These are phyloP conservation scores for Oreochromis mossambicus DNA, from an alignment of 2,797 vertebrate genomes.

Conservation along the genomic window DNA sequence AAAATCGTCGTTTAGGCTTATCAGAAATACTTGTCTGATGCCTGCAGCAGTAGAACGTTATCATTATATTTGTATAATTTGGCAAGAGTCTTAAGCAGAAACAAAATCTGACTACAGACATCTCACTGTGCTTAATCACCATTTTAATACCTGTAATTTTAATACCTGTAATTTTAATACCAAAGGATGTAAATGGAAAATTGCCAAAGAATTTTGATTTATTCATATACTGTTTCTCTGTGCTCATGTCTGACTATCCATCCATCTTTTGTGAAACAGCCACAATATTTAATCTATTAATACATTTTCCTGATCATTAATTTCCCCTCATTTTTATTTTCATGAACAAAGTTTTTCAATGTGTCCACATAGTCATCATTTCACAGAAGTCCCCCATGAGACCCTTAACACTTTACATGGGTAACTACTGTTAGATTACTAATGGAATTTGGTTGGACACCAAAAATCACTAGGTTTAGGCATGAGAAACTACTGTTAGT, in stretches of 20 bases:
- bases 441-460: background rate
- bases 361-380: background rate
- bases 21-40: background rate
- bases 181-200: background rate
- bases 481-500: accelerated
- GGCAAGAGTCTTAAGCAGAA: background rate
- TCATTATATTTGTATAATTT: background rate
- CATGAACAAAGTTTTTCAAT: background rate
- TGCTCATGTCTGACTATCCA: background rate
- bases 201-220: background rate
- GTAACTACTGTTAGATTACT: background rate
- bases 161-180: background rate
- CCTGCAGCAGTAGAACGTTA: background rate
- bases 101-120: background rate
- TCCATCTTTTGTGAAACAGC: background rate
- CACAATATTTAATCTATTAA: background rate
- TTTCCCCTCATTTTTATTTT: background rate
- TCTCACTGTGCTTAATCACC: background rate
- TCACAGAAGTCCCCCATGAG: accelerated
- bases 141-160: background rate
- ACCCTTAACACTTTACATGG: background rate
- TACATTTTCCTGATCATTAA: background rate
- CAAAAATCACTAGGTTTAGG: accelerated
- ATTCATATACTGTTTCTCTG: background rate
- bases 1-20: background rate